A percentile compares a stretch with the other conserved stretches of the same genome.
phyloP scores from a whole-genome alignment of 2,797 vertebrate genomes.

The Huso huso region DNA sequence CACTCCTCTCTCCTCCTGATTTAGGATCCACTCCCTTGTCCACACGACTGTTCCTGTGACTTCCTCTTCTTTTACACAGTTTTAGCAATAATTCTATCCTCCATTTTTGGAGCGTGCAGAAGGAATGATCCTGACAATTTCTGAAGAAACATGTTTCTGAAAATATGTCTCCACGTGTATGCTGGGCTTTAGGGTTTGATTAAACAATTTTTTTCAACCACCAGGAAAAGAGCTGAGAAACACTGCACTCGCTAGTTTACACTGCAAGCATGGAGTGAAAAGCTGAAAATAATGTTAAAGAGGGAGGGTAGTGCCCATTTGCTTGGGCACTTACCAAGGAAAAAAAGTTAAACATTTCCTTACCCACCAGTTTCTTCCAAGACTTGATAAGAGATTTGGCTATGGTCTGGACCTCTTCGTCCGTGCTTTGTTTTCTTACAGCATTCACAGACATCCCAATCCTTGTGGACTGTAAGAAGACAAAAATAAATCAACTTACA shows the following conservation, averaged over 20 bases:
- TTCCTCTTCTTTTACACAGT: no score
- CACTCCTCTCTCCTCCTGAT: no score
- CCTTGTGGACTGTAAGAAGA: slow-evolving; percentile 70
- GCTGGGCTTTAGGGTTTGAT: no score
- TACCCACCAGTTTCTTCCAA: slow-evolving; percentile 94
- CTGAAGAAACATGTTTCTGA: no score
- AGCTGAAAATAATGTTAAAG: not conserved
- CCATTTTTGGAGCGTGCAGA: no score
- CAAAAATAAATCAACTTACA: not conserved
- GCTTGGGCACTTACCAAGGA: not conserved
- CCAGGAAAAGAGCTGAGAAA: not conserved
- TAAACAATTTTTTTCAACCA: no score
- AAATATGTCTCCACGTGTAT: no score
- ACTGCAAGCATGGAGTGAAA: not conserved
- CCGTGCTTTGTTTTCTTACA: slow-evolving; percentile 84
- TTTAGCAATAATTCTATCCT: no score
- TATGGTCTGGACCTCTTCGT: slow-evolving; percentile 83
- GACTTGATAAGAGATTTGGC: slow-evolving; percentile 92
- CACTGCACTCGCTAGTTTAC: not conserved
- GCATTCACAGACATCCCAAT: slow-evolving; percentile 94
- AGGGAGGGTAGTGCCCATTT: not conserved
- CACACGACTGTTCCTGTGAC: no score
- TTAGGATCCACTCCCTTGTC: no score
- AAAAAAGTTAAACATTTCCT: slow-evolving; percentile 10
- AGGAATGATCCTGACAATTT: no score